Evolutionary conservation across 1,140 invertebrate species (phyloP), one percentile per base, ranked within the genome.

Genomic region (Heterodera schachtii): DNA sequence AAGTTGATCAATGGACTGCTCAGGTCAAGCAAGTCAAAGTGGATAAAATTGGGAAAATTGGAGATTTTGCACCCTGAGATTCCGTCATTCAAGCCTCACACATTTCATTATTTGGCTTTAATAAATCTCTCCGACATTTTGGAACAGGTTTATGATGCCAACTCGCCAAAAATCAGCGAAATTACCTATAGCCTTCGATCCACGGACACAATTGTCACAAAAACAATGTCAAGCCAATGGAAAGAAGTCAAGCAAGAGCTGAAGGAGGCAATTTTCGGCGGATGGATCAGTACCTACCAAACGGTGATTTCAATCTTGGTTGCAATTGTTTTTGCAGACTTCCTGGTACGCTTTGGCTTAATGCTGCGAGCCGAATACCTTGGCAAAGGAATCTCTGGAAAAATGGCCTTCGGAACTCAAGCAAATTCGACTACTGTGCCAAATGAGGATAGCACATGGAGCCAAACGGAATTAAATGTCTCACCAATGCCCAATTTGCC

Each of bases 21-120:
- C 71, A 73, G 5, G 71, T 73, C 16, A 73, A 41, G 2, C 44
- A 73, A 9, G 71, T 73, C 19, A 73, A n/a, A 21, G 71, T 73
- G 19, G 49, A 52, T 16, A 41, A 31, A 73, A 47, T 31, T 47
- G 49, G 19, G 8, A 73, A 73, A 9, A 21, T 73, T 19, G 49
- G 52, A 5, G 52, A 21, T 6, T 19, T 19, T 6, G 7, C 8
- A 31, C 21, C n/a, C 4, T n/a, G 8, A 6, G 2, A 9, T 43
- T 1, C 8, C 41, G 3, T 7, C 47, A 13, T 49, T 74, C 43
- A n/a, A 21, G 8, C 47, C n/a, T 19, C 73, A 74, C 31, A 5
- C n/a, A 3, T 74, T 74, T 43, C 73, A 31, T 7, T 41, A 74
- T 7, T 7, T 74, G n/a, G 73, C 52, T 0, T 11, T 74, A 41